Conservation (phyloP, 1,140 invertebrate genomes). For the Drosophila auraria region DNA sequence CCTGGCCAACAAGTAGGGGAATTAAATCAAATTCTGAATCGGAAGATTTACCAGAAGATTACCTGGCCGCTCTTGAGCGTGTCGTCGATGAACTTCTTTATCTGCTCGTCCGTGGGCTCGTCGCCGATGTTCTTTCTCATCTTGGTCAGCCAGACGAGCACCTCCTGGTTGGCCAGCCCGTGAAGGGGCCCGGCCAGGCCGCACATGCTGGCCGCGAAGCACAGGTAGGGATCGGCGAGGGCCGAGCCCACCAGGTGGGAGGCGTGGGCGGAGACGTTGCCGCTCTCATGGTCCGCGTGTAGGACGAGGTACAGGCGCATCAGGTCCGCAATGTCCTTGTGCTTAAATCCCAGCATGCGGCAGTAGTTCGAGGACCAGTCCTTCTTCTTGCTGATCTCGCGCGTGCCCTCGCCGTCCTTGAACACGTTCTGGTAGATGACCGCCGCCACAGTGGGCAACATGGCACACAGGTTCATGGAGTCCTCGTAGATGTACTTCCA, state of each 20-base stretch:
- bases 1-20: slow-evolving; percentile 73
- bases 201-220: slow-evolving; percentile 96
- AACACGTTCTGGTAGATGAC: slow-evolving; percentile 96
- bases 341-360: slow-evolving; percentile 95
- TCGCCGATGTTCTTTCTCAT: slow-evolving; percentile 92
- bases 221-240: slow-evolving; percentile 96
- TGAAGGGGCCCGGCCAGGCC: slow-evolving; percentile 97
- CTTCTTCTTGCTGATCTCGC: slow-evolving; percentile 90
- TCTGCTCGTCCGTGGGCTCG: slow-evolving; percentile 92
- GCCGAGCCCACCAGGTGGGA: slow-evolving; percentile 97
- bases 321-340: slow-evolving; percentile 93
- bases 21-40: no score
- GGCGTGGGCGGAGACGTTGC: slow-evolving; percentile 97
- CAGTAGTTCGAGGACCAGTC: slow-evolving; percentile 98
- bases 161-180: slow-evolving; percentile 97
- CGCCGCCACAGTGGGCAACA: slow-evolving; percentile 95
- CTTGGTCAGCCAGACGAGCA: slow-evolving; percentile 93
- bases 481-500: slow-evolving; percentile 95
- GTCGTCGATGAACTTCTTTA: slow-evolving; percentile 96
- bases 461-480: slow-evolving; percentile 97
- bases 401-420: slow-evolving; percentile 92
- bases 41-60: background rate
- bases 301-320: slow-evolving; percentile 97
- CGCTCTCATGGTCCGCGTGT: slow-evolving; percentile 97
- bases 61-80: slow-evolving; percentile 93